Conservation (phyloP, 2,797 vertebrate species). For the Chaunax sp. region DNA sequence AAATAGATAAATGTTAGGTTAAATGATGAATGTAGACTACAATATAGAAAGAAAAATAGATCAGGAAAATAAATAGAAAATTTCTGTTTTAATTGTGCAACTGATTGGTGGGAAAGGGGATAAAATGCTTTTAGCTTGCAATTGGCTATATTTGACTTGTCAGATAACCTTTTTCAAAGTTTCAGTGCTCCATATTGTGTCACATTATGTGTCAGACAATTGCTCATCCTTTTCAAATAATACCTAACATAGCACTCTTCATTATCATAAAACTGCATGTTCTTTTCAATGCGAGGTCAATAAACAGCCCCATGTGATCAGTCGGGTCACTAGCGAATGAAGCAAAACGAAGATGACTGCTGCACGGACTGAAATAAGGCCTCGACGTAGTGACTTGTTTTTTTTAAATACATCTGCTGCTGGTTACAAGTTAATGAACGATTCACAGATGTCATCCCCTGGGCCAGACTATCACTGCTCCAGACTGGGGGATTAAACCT, state of each 20-base stretch:
- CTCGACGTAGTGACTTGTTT: conserved; percentile 66
- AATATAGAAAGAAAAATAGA: too few relatives aligned
- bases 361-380: conserved; percentile 58
- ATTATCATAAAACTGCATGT: neutral
- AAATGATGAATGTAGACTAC: too few relatives aligned
- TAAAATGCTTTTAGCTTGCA: too few relatives aligned
- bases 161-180: neutral
- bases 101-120: too few relatives aligned
- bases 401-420: conserved; percentile 82
- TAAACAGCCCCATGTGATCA: conserved; percentile 23
- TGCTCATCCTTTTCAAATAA: too few relatives aligned
- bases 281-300: conserved; percentile 19
- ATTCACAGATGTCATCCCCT: conserved; percentile 83
- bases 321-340: conserved; percentile 17
- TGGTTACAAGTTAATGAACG: conserved; percentile 84
- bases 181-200: neutral
- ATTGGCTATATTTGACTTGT: neutral
- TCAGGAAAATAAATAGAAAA: too few relatives aligned
- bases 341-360: conserved; percentile 48
- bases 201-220: neutral
- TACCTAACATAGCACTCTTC: too few relatives aligned
- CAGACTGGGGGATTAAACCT: conserved; percentile 79
- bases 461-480: conserved; percentile 81
- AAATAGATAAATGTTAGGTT: too few relatives aligned
- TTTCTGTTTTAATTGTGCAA: too few relatives aligned